Evolutionary conservation across 2,113 vertebrate species (phyloP).

Genomic region (Nyctereutes procyonoides): DNA sequence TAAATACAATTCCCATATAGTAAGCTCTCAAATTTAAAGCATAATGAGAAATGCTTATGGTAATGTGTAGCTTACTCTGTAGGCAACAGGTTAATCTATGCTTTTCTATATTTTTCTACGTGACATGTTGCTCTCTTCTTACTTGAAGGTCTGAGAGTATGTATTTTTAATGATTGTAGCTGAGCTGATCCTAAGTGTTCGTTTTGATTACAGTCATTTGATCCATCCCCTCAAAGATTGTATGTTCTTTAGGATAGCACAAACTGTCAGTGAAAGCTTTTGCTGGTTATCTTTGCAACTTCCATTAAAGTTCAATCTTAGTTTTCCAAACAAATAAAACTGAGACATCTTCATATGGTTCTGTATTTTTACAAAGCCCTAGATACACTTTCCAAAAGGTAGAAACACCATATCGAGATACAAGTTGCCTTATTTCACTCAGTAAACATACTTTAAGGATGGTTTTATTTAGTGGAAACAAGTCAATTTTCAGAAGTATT

Average conservation of each 20-base stretch:
- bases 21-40: background rate
- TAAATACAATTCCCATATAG: constrained; percentile 27
- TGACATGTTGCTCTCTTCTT: background rate
- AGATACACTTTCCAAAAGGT: background rate
- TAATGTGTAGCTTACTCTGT: background rate
- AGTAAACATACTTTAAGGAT: constrained; percentile 53
- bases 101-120: constrained; percentile 47
- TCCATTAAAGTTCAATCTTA: constrained; percentile 44
- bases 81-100: background rate
- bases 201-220: constrained; percentile 33
- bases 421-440: background rate
- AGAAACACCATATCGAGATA: background rate
- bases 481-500: constrained; percentile 52
- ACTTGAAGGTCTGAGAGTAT: constrained; percentile 33
- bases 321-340: constrained; percentile 61
- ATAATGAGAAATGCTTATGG: background rate
- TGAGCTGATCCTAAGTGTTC: constrained; percentile 53
- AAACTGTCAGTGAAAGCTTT: constrained; percentile 24
- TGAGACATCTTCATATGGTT: background rate
- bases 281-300: background rate
- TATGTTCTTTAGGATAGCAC: constrained; percentile 6
- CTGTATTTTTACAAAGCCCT: background rate
- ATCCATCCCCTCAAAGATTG: constrained; percentile 1
- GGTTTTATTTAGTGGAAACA: background rate
- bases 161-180: background rate